A percentile compares a stretch with the other conserved stretches of the same genome.
These are phyloP conservation scores for Rhabditoides inermis DNA, from an alignment of 2,888 invertebrate species.

Conservation along the genomic window DNA sequence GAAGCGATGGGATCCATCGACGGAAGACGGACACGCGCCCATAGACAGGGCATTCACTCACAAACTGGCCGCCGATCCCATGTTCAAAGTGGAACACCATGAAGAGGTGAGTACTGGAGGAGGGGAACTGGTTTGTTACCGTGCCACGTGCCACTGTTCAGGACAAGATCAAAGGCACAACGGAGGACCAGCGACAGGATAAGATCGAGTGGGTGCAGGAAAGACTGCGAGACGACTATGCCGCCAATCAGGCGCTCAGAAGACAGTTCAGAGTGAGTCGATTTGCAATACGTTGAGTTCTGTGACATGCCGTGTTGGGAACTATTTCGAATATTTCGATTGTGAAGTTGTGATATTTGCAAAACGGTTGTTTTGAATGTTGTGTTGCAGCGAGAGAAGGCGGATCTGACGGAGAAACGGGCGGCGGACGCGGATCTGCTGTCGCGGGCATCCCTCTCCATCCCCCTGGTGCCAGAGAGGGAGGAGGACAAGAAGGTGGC, in stretches of 20 bases:
- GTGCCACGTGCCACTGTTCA: too few relatives aligned
- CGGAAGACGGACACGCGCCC: conserved; percentile 62
- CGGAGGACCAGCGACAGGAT: conserved; percentile 90
- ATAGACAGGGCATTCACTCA: conserved; percentile 78
- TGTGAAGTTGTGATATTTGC: not conserved
- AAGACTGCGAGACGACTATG: conserved; percentile 83
- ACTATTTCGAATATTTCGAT: not conserved
- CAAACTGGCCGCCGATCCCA: conserved; percentile 83
- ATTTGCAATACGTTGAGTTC: not conserved
- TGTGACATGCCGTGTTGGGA: not conserved
- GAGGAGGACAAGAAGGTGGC: conserved; percentile 41
- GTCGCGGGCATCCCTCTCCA: conserved; percentile 30
- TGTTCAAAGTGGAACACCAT: conserved; percentile 92
- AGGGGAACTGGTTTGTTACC: too few relatives aligned
- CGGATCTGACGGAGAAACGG: conserved; percentile 28
- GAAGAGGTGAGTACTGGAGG: conserved; percentile 62
- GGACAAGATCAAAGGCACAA: conserved; percentile 58
- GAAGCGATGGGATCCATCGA: conserved; percentile 94
- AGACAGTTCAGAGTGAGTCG: conserved; percentile 71
- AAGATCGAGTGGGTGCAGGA: conserved; percentile 69
- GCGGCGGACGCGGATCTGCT: conserved; percentile 35
- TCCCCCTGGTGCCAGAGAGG: conserved; percentile 32
- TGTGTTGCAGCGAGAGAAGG: conserved; percentile 35
- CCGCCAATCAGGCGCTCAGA: conserved; percentile 76
- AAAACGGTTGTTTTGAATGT: not conserved